Evolutionary conservation across 2,888 invertebrate genomes (phyloP), one percentile per base, ranked within the genome.

Genomic region (Hirtodrosophila alboralis): DNA sequence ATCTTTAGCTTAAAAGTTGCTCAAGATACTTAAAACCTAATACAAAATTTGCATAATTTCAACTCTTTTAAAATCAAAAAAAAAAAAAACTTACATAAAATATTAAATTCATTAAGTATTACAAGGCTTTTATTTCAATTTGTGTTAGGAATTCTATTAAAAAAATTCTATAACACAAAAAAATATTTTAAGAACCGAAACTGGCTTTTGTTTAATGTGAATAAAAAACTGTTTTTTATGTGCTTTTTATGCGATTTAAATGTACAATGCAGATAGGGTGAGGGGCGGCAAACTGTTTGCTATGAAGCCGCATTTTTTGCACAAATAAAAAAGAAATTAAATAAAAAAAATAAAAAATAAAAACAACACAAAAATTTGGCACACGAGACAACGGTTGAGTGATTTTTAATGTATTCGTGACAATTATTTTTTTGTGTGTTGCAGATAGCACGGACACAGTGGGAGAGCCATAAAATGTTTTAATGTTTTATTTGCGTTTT

Each of bases 321-420:
- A 57, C 27, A 59, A 14, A 30, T 27, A 18, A 44, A 26, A 43
- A 45, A 41, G 27, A 31, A 58, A 58, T 33, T 30, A 21, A 69
- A 45, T 10, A 45, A 53, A 41, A 57, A 18, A 5, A 28, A 57
- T n/a, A n/a, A n/a, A 21, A 21, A 10, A 5, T 40, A 34, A 41
- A 28, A 57, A 48, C 14, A 38, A 37, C 16, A n/a, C n/a, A n/a
- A 43, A 60, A 76, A 78, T 66, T 66, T 78, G 75, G 79, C 75
- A 85, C 86, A 78, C 71, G 75, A 83, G 79, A 78, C 60, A 70
- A 69, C 84, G 81, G 51, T 86, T 80, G 86, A 84, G 84, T 80
- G 81, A 81, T 68, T 81, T 81, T 81, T 74, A 86, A 86, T 85
- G 81, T 86, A 75, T 73, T 67, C 86, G 86, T 84, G 86, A 81